Base-by-base conservation (phyloP, 2,113 vertebrate species). In the Melanerpes aurifrons region DNA sequence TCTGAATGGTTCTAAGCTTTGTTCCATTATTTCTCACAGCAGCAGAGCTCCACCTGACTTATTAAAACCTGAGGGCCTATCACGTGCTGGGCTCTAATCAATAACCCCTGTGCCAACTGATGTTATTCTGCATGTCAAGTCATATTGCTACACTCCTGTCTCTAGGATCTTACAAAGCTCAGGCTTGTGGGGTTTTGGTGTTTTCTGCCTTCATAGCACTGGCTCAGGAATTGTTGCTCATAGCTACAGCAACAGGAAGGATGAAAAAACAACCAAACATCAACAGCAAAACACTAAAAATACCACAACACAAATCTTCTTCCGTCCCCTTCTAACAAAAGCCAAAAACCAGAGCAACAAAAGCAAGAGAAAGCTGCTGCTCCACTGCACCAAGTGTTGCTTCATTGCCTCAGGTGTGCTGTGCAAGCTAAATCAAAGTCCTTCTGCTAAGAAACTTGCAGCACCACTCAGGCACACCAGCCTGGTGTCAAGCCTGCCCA, bases 21-120 rank as follows among this genome's bases (percentile, higher is more conserved):
- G 32, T 78, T 94, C 22, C 40, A 16, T 82, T 95, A 72, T 74
- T 93, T 81, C 61, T 80, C 64, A 40, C 57, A 86, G 29, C 32
- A 61, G 25, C 54, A 83, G 80, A 81, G 94, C 82, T 81, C 54
- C 37, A 86, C n/a, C 31, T 90, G 92, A 89, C 90, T 96, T 96
- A 90, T 96, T 92, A 96, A 92, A 95, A 95, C 86, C 93, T 78
- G 69, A 92, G 92, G 92, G 86, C 54, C 90, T 88, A 82, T 95
- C 95, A 82, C 73, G 62, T 91, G 82, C 35, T 75, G 72, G 63
- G 31, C 58, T 86, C 59, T 77, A 87, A 94, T 95, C 93, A 92
- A 95, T 95, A 94, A 91, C 94, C 85, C 61, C 77, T 77, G 43
- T 94, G 87, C 87, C 90, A 82, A 66, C 69, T 78, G 76, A 90